Evolutionary conservation across 2,888 invertebrate genomes (phyloP).

Genomic region (Panzeria rudis): DNA sequence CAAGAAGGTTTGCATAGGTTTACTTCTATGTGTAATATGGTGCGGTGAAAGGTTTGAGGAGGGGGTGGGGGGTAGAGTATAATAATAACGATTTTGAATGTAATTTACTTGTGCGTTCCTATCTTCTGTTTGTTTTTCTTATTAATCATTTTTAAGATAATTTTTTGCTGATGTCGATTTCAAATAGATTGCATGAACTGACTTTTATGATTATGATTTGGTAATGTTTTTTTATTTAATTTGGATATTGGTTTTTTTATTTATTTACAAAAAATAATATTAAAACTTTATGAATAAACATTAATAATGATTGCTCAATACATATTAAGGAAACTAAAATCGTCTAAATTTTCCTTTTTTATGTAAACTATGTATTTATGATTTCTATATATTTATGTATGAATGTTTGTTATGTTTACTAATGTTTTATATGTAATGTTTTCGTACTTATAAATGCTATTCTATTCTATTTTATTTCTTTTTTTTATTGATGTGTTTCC

Average conservation of each 20-base stretch:
- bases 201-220: conserved; percentile 8
- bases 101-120: conserved; percentile 67
- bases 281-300: background rate
- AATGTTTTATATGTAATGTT: background rate
- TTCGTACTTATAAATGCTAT: background rate
- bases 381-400: background rate
- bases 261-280: conserved; percentile 7
- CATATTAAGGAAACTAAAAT: background rate
- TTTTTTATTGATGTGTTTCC: conserved; percentile 2
- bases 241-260: background rate
- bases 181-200: background rate
- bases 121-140: conserved; percentile 35
- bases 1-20: conserved; percentile 29
- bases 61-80: background rate
- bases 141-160: background rate
- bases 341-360: background rate
- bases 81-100: conserved; percentile 57
- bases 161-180: conserved; percentile 1
- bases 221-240: background rate
- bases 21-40: conserved; percentile 44
- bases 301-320: background rate
- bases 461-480: background rate
- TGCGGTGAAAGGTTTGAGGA: background rate
- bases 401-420: background rate
- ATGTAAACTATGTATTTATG: background rate